Evolutionary conservation across 2,888 invertebrate genomes (phyloP).

Genomic region (Megastigmus dorsalis): DNA sequence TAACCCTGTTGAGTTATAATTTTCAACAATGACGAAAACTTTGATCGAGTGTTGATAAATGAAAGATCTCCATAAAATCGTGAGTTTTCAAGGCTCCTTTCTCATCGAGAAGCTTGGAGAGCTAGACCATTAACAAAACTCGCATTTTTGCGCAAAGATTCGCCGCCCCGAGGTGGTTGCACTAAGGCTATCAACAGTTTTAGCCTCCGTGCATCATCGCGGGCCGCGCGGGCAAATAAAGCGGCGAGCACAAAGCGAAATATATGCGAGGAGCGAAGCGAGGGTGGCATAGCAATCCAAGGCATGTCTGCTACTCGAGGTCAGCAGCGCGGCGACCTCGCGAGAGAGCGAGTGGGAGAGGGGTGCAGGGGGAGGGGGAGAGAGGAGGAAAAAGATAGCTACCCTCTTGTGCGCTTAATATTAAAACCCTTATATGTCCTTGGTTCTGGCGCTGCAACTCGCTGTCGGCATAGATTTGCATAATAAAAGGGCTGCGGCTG

Average conservation of each 20-base stretch:
- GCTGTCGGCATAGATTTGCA: constrained; percentile 66
- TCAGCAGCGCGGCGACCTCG: no score
- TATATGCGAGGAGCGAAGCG: neutral
- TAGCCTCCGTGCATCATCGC: no score
- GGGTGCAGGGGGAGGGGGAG: constrained; percentile 41
- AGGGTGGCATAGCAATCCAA: neutral
- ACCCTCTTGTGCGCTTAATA: constrained; percentile 64
- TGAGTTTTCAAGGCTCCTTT: no score
- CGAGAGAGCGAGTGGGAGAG: constrained; percentile 29
- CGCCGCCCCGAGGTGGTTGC: no score
- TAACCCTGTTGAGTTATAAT: no score
- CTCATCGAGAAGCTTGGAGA: no score
- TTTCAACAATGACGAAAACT: no score
- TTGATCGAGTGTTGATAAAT: no score
- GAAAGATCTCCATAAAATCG: no score
- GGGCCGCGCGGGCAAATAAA: neutral
- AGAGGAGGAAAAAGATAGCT: neutral
- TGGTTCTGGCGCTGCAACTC: constrained; percentile 56
- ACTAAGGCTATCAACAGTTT: no score
- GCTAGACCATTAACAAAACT: no score
- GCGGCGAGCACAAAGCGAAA: constrained; percentile 22
- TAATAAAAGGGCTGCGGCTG: constrained; percentile 63
- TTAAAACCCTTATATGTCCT: constrained; percentile 66
- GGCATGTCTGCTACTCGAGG: constrained; percentile 53
- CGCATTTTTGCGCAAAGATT: no score